Base-by-base conservation (phyloP, 2,113 vertebrate species). In the Taxidea taxus region DNA sequence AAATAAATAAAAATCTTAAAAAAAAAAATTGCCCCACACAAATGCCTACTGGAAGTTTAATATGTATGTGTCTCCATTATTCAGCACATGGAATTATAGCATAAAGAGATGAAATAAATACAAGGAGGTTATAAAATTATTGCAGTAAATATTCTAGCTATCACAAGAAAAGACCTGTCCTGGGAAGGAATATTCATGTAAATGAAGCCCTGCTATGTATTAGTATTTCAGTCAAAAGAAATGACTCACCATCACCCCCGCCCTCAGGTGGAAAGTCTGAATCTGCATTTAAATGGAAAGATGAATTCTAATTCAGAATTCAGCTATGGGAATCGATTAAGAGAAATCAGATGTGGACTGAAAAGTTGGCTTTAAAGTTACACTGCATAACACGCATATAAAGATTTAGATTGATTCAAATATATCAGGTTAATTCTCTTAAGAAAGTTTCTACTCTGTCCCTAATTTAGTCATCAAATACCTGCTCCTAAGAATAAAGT, bases 221-320 rank as follows among this genome's bases (percentile, higher is more conserved):
- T 91, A 68, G 86, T 87, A 21, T 96, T 97, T 95, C 84, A 96
- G 97, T 72, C 60, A 81, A 96, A 96, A 93, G 80, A 98, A 98
- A 91, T 91, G 29, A 96, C 81, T 96, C 87, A 23, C 15, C 72
- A 83, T n/a, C 66, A 37, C 18, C 66, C 8, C 34, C 4, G 39
- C 14, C 14, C 31, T 44, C 11, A 97, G 83, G 92, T 90, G 29
- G 91, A 94, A 92, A 97, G 81, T 66, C n/a, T 62, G 21, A 49
- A 97, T 89, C 94, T 98, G 62, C 97, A 94, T 97, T 97, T 96
- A 97, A 97, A 93, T 95, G 80, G 51, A 94, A 97, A 96, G 54
- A 87, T 84, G 91, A 97, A 84, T 96, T 93, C 70, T 96, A 42
- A 93, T 70, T 92, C 87, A 83, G 47, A 95, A 91, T 82, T 96